Evolutionary conservation across 2,797 vertebrate species (phyloP).

Genomic region (Thripadectes ignobilis): DNA sequence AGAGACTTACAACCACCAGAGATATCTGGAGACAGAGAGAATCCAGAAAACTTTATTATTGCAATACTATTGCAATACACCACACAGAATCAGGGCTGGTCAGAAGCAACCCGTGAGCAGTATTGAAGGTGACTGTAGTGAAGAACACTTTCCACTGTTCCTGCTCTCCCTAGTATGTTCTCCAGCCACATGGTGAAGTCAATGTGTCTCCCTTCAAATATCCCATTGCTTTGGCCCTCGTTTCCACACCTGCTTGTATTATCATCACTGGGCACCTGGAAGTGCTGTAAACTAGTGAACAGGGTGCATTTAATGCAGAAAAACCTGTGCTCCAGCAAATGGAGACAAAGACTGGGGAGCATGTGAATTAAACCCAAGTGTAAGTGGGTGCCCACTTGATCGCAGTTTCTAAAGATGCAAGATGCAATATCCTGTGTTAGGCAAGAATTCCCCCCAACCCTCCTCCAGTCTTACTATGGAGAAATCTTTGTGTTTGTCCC

Average conservation of each 20-base stretch:
- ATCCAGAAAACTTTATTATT: not conserved
- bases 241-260: not conserved
- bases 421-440: not conserved
- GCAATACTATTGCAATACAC: not conserved
- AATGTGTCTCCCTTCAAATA: not conserved
- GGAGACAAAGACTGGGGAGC: not conserved
- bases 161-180: not conserved
- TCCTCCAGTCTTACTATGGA: not conserved
- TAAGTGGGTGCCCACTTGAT: not conserved
- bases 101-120: not conserved
- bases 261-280: not conserved
- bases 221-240: not conserved
- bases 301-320: not conserved
- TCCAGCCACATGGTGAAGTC: not conserved
- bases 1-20: not conserved
- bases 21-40: not conserved
- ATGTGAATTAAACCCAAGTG: not conserved
- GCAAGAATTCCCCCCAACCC: not conserved
- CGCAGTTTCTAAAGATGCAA: not conserved
- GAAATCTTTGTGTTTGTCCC: not conserved
- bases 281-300: not conserved
- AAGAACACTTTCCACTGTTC: not conserved
- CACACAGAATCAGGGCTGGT: not conserved
- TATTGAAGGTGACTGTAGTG: not conserved
- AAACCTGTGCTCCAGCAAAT: not conserved